Conservation (phyloP, 53 echinoderm and acorn worm species). For the Stichopus horrens region DNA sequence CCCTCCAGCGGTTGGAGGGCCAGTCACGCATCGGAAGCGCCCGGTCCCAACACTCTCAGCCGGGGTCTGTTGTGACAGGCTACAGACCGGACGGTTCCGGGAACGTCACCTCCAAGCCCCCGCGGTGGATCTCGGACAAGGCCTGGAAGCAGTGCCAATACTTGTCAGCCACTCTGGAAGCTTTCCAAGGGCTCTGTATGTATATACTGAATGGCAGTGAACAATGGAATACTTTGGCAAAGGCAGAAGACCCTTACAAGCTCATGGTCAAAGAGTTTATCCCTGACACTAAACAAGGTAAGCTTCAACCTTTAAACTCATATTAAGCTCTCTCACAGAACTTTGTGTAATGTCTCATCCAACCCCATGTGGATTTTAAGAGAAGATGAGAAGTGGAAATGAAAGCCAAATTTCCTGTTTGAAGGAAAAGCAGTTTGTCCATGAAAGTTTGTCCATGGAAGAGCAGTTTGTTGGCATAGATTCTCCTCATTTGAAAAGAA, state of each 20-base stretch:
- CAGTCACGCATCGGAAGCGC: slow-evolving; percentile 61
- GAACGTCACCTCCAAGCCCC: slow-evolving; percentile 71
- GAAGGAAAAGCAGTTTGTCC: no score
- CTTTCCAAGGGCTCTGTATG: slow-evolving; percentile 82
- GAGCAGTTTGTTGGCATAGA: no score
- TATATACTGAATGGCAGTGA: slow-evolving; percentile 77
- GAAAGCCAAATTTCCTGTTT: background rate
- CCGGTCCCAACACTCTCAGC: slow-evolving; percentile 50
- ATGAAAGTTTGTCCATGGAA: no score
- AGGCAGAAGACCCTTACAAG: slow-evolving; percentile 68
- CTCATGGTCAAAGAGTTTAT: slow-evolving; percentile 48
- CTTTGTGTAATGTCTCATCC: no score
- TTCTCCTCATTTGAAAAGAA: no score
- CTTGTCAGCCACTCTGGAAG: slow-evolving; percentile 77
- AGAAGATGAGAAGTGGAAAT: background rate
- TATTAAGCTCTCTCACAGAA: no score
- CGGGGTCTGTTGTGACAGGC: slow-evolving; percentile 51
- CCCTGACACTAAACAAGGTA: background rate
- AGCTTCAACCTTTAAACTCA: background rate
- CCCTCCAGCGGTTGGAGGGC: slow-evolving; percentile 92
- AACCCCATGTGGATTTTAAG: background rate
- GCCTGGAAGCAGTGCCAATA: slow-evolving; percentile 98
- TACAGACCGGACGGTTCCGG: slow-evolving; percentile 46
- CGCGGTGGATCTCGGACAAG: slow-evolving; percentile 92
- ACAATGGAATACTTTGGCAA: slow-evolving; percentile 81